Conservation (phyloP, 1,140 invertebrate species). For the Bombus vancouverensis region DNA sequence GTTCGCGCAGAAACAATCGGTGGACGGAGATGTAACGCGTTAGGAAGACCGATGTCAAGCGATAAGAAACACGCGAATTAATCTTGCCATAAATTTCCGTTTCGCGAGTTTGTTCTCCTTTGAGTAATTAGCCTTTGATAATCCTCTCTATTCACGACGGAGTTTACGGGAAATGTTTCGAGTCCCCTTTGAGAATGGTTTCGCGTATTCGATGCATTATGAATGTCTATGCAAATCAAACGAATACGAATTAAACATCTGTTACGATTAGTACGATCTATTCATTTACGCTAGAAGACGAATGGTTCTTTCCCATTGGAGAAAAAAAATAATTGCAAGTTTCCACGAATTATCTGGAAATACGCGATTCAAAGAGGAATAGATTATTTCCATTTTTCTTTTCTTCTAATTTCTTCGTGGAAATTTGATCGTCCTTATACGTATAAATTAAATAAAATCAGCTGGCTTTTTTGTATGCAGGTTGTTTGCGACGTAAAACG, state of each 20-base stretch:
- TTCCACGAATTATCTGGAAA: neutral
- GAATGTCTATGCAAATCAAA: slow-evolving; percentile 30
- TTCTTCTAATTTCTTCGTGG: neutral
- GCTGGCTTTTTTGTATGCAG: neutral
- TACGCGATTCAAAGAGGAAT: neutral
- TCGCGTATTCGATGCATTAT: neutral
- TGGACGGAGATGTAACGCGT: neutral
- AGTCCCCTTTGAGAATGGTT: neutral
- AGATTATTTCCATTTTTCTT: neutral
- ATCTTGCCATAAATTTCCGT: slow-evolving; percentile 26
- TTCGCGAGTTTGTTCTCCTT: neutral
- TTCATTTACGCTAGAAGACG: neutral
- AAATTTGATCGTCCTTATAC: slow-evolving; percentile 9
- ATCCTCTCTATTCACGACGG: neutral
- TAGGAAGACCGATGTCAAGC: neutral
- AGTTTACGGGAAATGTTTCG: neutral
- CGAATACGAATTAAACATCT: slow-evolving; percentile 20
- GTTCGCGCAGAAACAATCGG: neutral
- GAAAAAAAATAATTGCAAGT: slow-evolving; percentile 12
- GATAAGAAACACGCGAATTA: slow-evolving; percentile 31
- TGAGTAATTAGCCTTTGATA: slow-evolving; percentile 33
- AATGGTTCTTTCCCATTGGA: neutral
- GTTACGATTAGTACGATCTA: neutral
- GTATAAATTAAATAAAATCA: slow-evolving; percentile 1
- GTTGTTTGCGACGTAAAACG: no score